Evolutionary conservation across 2,113 vertebrate genomes (phyloP).

Genomic region (Pagrus major): DNA sequence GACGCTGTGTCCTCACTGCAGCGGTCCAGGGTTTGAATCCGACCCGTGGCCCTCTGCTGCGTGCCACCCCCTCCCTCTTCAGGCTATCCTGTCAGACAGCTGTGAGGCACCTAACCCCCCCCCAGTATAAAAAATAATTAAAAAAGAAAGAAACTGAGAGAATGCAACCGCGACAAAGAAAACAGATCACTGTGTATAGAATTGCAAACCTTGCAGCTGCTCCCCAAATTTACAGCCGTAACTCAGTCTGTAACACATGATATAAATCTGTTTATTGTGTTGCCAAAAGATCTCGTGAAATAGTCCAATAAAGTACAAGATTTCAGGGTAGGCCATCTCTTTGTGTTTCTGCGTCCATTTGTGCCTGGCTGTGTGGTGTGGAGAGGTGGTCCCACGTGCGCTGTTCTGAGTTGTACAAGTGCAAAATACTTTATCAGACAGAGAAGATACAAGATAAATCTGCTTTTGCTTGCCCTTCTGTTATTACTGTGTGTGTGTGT

Average conservation of each 20-base stretch:
- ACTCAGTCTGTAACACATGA: constrained; percentile 2
- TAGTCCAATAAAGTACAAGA: not conserved
- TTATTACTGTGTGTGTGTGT: not conserved
- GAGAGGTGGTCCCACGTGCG: not conserved
- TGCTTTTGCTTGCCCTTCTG: constrained; percentile 17
- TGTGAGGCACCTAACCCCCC: too few relatives aligned
- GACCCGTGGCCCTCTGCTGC: too few relatives aligned
- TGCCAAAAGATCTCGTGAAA: constrained; percentile 24
- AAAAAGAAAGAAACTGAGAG: not conserved
- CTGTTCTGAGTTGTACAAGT: not conserved
- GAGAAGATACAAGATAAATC: not conserved
- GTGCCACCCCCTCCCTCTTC: too few relatives aligned
- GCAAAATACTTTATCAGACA: not conserved
- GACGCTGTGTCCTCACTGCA: too few relatives aligned
- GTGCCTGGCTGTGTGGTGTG: not conserved
- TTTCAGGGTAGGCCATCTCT: not conserved
- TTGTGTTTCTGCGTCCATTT: constrained; percentile 1
- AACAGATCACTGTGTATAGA: not conserved
- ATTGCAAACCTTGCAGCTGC: constrained; percentile 27
- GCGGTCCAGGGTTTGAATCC: too few relatives aligned
- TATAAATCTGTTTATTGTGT: constrained; percentile 10
- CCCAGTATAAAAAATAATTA: too few relatives aligned
- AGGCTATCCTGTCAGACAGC: too few relatives aligned
- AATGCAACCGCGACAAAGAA: not conserved
- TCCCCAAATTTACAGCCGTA: constrained; percentile 30